phyloP scores from a whole-genome alignment of 2,888 invertebrate genomes.

The Luperina testacea region DNA sequence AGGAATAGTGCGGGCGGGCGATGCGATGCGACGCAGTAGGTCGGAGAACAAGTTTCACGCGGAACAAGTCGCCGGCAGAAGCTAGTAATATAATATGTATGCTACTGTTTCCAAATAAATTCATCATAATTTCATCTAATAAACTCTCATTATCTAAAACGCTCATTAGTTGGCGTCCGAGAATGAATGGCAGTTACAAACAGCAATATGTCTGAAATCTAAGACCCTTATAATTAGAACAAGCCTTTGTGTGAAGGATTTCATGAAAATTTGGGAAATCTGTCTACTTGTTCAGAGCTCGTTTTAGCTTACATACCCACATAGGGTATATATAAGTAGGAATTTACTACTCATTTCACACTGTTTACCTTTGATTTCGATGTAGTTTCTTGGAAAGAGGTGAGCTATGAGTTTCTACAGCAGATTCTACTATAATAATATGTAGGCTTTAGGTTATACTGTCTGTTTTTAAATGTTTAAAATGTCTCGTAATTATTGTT shows the following conservation, averaged over 20 bases:
- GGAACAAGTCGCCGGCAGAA: not conserved
- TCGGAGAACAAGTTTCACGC: not conserved
- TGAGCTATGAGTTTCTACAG: not conserved
- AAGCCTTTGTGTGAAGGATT: constrained; percentile 12
- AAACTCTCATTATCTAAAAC: constrained; percentile 6
- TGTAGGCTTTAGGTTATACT: no score
- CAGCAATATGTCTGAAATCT: constrained; percentile 35
- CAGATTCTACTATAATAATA: not conserved
- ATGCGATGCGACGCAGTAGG: not conserved
- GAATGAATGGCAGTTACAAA: constrained; percentile 35
- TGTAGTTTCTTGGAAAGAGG: not conserved
- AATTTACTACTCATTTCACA: not conserved
- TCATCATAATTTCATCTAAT: not conserved
- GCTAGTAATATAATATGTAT: not conserved
- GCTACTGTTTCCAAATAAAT: not conserved
- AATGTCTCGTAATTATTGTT: no score
- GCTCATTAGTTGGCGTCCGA: constrained; percentile 14
- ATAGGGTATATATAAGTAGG: not conserved
- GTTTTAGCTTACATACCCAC: not conserved
- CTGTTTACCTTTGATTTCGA: not conserved
- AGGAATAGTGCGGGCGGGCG: not conserved
- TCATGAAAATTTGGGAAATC: constrained; percentile 14
- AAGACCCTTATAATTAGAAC: constrained; percentile 24
- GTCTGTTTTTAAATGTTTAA: no score
- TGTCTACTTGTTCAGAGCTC: not conserved